A percentile compares a stretch with the other conserved stretches of the same genome.
These are phyloP conservation scores for Brachystomella parvula DNA, from an alignment of 1,140 invertebrate genomes.

Conservation along the genomic window DNA sequence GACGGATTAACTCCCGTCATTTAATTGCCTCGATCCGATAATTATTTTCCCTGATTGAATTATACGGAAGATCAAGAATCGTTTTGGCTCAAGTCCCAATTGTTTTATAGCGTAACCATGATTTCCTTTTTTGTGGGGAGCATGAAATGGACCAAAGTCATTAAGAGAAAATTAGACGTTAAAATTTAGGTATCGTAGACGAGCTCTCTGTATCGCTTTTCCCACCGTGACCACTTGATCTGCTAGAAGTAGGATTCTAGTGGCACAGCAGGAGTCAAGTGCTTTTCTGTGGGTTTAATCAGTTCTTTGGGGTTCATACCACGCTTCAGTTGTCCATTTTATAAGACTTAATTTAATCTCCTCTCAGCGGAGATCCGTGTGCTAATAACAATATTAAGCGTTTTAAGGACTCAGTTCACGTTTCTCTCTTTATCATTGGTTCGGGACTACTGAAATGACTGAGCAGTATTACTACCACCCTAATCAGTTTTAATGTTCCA, in stretches of 20 bases:
- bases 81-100: background rate
- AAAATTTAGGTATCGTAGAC: background rate
- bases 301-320: constrained; percentile 20
- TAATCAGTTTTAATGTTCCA: background rate
- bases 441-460: background rate
- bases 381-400: constrained; percentile 13
- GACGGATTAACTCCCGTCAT: too few species aligned
- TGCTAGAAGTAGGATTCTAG: too few species aligned
- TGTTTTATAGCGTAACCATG: background rate
- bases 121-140: background rate
- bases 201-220: too few species aligned
- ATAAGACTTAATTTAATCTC: constrained; percentile 31
- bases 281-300: constrained; percentile 2
- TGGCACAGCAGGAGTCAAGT: background rate
- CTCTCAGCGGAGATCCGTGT: background rate
- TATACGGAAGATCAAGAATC: background rate
- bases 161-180: background rate
- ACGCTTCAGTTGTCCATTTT: constrained; percentile 26
- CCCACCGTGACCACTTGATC: too few species aligned
- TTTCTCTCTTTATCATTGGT: background rate
- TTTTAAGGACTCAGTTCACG: constrained; percentile 15
- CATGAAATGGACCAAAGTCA: background rate
- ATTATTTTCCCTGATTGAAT: background rate
- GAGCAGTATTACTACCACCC: background rate
- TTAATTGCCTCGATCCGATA: too few species aligned